These are phyloP conservation scores for Xenops minutus DNA, from an alignment of 2,797 vertebrate species.

Conservation along the genomic window DNA sequence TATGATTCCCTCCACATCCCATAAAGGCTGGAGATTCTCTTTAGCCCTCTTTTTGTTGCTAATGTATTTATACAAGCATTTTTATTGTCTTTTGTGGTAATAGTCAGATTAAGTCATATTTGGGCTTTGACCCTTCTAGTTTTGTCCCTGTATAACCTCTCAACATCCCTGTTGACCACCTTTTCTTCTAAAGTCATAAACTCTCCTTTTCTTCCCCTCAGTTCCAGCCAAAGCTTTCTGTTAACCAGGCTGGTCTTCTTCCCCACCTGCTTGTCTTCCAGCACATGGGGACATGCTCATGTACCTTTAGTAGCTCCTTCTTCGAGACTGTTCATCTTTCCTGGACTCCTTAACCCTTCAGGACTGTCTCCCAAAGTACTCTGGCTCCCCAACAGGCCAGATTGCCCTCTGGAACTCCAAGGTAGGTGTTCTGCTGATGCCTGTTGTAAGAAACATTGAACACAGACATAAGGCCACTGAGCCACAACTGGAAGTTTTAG, in stretches of 20 bases:
- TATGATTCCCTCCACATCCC: background rate
- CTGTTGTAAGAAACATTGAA: background rate
- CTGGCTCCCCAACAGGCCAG: background rate
- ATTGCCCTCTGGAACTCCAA: background rate
- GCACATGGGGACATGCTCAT: background rate
- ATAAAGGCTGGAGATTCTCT: background rate
- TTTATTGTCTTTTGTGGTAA: background rate
- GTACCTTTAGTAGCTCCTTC: background rate
- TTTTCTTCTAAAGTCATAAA: background rate
- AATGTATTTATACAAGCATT: background rate
- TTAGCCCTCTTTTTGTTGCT: background rate
- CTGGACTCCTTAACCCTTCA: background rate
- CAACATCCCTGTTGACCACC: background rate
- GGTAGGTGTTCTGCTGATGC: background rate
- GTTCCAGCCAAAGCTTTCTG: background rate
- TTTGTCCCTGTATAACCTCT: background rate
- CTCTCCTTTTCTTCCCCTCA: background rate
- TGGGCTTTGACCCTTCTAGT: background rate
- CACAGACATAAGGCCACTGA: background rate
- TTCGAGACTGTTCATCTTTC: background rate
- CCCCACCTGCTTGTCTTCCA: background rate
- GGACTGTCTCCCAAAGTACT: background rate
- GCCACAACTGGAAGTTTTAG: background rate
- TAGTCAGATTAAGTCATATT: background rate
- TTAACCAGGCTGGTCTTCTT: background rate